Evolutionary conservation across 2,797 vertebrate genomes (phyloP), one percentile per base, ranked within the genome.

Genomic region (Urocyon cinereoargenteus): DNA sequence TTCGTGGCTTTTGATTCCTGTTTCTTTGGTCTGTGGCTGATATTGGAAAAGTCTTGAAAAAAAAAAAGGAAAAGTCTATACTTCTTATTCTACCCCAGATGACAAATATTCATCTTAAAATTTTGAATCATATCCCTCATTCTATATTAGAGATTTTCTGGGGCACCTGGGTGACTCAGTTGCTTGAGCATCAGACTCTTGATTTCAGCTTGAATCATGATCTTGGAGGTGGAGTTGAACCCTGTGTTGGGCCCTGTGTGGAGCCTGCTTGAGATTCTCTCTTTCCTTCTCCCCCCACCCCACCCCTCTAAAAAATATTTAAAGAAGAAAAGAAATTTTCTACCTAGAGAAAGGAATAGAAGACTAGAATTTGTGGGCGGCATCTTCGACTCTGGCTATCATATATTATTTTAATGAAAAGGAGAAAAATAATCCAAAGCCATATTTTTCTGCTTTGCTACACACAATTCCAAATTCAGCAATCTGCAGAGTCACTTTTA

Each of bases 361-460:
- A 90, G 59, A 61, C 31, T 8, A 88, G 40, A 87, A 81, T 88
- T 93, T 90, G 19, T 61, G 49, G 34, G 24, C 18, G 21, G 15
- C 11, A 7, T 66, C n/a, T 89, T 96, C 45, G 24, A 82, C 6
- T 59, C 62, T 86, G 24, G 59, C 28, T 62, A 57, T 89, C 31
- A 86, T 79, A 72, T 84, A 84, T 68, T 81, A 51, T 92, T 86
- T 82, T 82, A 91, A 81, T 18, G 21, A 51, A 77, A 96, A 73
- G 45, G 26, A 93, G 34, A 57, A 87, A 90, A 89, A 53, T n/a
- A 82, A 87, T 6, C 26, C 49, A 95, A 91, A 21, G 36, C 26
- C 57, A 28, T n/a, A 45, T 40, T 86, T 89, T 84, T 81, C 40
- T 90, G 40, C 49, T 85, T 70, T 93, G 8, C 68, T 86, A 83